Evolutionary conservation across 1,140 invertebrate genomes (phyloP).

Genomic region (Macrosteles quadrilineatus): DNA sequence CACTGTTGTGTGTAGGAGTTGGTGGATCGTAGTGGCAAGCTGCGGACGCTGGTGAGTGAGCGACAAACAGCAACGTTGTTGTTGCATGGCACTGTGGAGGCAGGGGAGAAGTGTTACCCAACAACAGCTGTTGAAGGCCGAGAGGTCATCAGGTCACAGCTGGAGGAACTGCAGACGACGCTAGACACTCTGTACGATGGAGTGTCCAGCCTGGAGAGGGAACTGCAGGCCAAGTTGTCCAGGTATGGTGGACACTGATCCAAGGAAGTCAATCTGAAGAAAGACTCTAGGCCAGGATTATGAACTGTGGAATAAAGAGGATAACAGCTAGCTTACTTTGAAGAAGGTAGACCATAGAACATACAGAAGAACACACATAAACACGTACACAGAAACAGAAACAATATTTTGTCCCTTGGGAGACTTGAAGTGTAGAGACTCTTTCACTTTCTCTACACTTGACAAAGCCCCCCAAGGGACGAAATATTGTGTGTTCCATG

Average conservation of each 20-base stretch:
- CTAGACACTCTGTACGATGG: conserved; percentile 83
- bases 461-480: too few relatives aligned
- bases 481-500: too few relatives aligned
- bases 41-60: conserved; percentile 71
- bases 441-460: too few relatives aligned
- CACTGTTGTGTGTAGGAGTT: conserved; percentile 55
- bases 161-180: conserved; percentile 78
- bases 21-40: conserved; percentile 62
- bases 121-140: conserved; percentile 85
- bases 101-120: conserved; percentile 85
- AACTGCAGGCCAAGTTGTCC: conserved; percentile 73
- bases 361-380: too few relatives aligned
- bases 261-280: too few relatives aligned
- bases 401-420: too few relatives aligned
- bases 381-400: too few relatives aligned
- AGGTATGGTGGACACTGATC: conserved; percentile 47
- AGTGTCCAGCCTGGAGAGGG: conserved; percentile 69
- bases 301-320: too few relatives aligned
- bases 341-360: too few relatives aligned
- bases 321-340: too few relatives aligned
- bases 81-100: conserved; percentile 81
- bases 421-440: too few relatives aligned
- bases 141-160: conserved; percentile 79
- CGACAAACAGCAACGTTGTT: conserved; percentile 73
- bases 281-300: too few relatives aligned